phyloP scores from a whole-genome alignment of 2,113 vertebrate genomes.

The Ciconia maguari region DNA sequence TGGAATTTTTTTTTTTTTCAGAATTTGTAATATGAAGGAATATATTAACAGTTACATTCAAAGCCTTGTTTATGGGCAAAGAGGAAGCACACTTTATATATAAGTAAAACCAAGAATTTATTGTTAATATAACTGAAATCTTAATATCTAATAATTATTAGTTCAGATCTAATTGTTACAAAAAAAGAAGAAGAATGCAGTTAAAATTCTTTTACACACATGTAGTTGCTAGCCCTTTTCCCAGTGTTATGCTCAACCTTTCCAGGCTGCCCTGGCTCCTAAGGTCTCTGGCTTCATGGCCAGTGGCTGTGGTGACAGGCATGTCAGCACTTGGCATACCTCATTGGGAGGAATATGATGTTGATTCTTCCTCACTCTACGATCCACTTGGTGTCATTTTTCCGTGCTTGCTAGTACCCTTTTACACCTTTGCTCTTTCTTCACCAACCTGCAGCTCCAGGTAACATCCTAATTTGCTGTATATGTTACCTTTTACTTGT shows the following conservation, averaged over 20 bases:
- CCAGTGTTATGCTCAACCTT: not conserved
- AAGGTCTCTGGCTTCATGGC: not conserved
- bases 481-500: not conserved
- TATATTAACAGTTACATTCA: not conserved
- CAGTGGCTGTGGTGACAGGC: not conserved
- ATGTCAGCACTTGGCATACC: not conserved
- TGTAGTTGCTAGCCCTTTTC: not conserved
- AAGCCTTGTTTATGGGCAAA: not conserved
- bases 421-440: not conserved
- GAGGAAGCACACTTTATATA: not conserved
- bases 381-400: not conserved
- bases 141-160: not conserved
- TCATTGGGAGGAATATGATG: not conserved
- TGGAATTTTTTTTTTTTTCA: not conserved
- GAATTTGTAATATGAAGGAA: not conserved
- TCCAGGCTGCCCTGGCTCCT: not conserved
- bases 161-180: not conserved
- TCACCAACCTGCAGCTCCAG: not conserved
- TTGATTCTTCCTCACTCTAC: fast-evolving
- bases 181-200: not conserved
- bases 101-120: not conserved
- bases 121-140: not conserved
- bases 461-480: not conserved
- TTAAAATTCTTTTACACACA: not conserved
- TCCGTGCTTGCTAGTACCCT: not conserved